Evolutionary conservation across 2,888 invertebrate genomes (phyloP).

Genomic region (Morpho helenor): DNA sequence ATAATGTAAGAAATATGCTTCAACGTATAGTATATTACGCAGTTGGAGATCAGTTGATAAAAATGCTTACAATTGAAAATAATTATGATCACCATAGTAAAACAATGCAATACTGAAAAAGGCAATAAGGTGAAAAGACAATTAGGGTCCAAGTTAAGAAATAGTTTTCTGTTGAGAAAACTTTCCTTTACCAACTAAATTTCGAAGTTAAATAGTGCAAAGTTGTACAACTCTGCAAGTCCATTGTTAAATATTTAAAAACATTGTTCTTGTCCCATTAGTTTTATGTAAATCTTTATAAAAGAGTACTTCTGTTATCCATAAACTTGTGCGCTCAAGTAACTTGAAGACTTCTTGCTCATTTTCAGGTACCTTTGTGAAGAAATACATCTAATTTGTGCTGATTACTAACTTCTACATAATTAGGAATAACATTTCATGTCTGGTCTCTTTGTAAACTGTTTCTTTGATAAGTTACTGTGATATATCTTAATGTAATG

Average conservation of each 20-base stretch:
- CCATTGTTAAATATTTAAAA: slow-evolving; percentile 30
- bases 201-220: slow-evolving; percentile 58
- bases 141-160: slow-evolving; percentile 37
- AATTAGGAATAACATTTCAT: slow-evolving; percentile 16
- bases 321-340: slow-evolving; percentile 4
- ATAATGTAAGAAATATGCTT: too few relatives aligned
- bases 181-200: slow-evolving; percentile 25
- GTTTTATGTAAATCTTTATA: slow-evolving; percentile 28
- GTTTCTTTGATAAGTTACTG: slow-evolving; percentile 4
- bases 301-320: slow-evolving; percentile 1
- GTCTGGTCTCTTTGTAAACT: slow-evolving; percentile 1
- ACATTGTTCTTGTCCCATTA: slow-evolving; percentile 20
- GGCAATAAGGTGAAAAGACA: slow-evolving; percentile 37
- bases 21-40: too few relatives aligned
- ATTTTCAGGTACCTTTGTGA: slow-evolving; percentile 9
- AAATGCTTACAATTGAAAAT: too few relatives aligned
- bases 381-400: slow-evolving; percentile 13
- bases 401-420: slow-evolving; percentile 11
- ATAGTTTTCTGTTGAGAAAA: slow-evolving; percentile 43
- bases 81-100: too few relatives aligned
- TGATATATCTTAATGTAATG: background rate
- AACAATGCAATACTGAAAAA: too few relatives aligned
- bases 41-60: too few relatives aligned
- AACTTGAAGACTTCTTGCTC: slow-evolving; percentile 11
- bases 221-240: slow-evolving; percentile 60